These are phyloP conservation scores for Erpetoichthys calabaricus DNA, from an alignment of 2,797 vertebrate species.

Conservation along the genomic window DNA sequence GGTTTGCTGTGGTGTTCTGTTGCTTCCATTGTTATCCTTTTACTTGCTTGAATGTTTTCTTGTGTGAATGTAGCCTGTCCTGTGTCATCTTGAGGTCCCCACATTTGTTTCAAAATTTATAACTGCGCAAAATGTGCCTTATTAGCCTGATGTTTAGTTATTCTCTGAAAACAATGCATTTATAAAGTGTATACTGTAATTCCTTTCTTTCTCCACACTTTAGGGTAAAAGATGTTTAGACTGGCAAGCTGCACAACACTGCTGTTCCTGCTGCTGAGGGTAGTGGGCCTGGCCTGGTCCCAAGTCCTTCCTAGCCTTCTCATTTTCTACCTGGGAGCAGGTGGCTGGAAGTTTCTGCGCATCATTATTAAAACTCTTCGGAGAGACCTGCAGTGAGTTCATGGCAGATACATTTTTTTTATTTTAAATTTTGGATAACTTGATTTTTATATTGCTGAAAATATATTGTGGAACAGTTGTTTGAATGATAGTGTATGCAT, in stretches of 20 bases:
- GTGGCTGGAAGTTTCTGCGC: slow-evolving; percentile 74
- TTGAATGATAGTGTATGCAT: too few relatives aligned
- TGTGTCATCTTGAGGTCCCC: too few relatives aligned
- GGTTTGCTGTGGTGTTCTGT: too few relatives aligned
- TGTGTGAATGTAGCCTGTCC: too few relatives aligned
- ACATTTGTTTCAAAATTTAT: too few relatives aligned
- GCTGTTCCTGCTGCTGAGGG: slow-evolving; percentile 65
- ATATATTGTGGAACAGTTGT: too few relatives aligned
- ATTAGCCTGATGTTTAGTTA: too few relatives aligned
- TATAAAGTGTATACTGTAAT: background rate
- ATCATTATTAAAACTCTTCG: slow-evolving; percentile 70
- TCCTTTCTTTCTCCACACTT: slow-evolving; percentile 2
- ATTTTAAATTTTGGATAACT: background rate
- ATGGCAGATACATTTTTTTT: background rate
- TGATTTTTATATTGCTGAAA: too few relatives aligned
- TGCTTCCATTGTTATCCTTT: too few relatives aligned
- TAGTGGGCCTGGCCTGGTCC: slow-evolving; percentile 69
- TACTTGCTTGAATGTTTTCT: too few relatives aligned
- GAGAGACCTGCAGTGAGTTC: slow-evolving; percentile 77
- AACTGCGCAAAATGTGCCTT: too few relatives aligned
- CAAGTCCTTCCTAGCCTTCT: slow-evolving; percentile 65
- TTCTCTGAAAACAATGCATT: too few relatives aligned
- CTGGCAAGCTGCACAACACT: slow-evolving; percentile 59
- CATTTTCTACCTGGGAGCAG: slow-evolving; percentile 75
- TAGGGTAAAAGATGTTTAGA: slow-evolving; percentile 63